Conservation (phyloP, 2,797 vertebrate genomes). For the Sphenodon punctatus region DNA sequence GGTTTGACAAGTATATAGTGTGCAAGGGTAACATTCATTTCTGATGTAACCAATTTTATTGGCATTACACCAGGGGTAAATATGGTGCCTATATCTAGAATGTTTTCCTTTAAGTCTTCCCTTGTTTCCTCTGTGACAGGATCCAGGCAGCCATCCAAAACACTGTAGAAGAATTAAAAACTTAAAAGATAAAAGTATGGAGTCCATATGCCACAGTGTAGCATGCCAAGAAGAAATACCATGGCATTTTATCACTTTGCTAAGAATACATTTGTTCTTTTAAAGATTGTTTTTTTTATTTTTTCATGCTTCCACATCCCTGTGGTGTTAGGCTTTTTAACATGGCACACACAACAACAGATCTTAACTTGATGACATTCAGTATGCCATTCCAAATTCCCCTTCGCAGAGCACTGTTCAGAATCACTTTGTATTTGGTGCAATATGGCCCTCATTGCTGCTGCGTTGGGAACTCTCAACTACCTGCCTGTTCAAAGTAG, state of each 20-base stretch:
- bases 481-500: too few species aligned
- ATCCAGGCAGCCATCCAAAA: conserved; percentile 17
- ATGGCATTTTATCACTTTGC: background rate
- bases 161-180: conserved; percentile 16
- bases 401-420: too few species aligned
- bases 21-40: background rate
- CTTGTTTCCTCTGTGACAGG: background rate
- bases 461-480: too few species aligned
- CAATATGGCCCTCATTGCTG: too few species aligned
- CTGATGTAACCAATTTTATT: background rate
- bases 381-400: background rate
- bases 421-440: too few species aligned
- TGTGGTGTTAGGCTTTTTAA: background rate
- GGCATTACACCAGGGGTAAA: background rate
- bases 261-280: background rate
- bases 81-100: background rate
- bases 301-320: background rate
- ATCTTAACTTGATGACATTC: background rate
- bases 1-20: background rate
- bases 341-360: background rate
- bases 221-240: conserved; percentile 21
- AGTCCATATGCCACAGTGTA: conserved; percentile 18
- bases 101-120: background rate
- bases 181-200: conserved; percentile 13
- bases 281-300: conserved; percentile 14